phyloP scores from a whole-genome alignment of 92 coral and sea anemone species.

The Parazoanthus darwini region DNA sequence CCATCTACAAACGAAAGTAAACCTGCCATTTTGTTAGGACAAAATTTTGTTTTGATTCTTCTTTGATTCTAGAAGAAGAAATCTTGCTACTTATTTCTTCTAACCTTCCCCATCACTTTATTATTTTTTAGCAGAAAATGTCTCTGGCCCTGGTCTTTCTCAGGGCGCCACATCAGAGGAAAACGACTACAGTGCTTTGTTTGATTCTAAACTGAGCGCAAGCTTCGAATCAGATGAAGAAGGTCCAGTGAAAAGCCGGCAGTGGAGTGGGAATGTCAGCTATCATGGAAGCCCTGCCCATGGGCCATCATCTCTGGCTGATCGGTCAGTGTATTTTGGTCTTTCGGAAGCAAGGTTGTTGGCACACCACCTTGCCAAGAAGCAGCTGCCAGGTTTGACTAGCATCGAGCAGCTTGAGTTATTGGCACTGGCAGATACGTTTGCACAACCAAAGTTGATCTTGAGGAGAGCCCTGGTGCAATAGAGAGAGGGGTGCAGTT shows the following conservation, averaged over 20 bases:
- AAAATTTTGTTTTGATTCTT: not conserved
- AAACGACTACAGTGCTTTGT: conserved; percentile 93
- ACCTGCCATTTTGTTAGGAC: not conserved
- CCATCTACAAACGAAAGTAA: too few species aligned
- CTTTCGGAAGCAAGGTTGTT: conserved; percentile 90
- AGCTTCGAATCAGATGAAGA: conserved; percentile 73
- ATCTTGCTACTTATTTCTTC: not conserved
- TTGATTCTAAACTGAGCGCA: conserved; percentile 56
- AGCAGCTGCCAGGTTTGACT: conserved; percentile 92
- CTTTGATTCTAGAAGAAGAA: not conserved
- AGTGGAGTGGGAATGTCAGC: conserved; percentile 46
- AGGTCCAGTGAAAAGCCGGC: conserved; percentile 39
- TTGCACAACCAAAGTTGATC: conserved; percentile 92
- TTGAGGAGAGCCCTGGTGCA: conserved; percentile 92
- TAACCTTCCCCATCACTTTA: not conserved
- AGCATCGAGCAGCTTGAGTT: conserved; percentile 95
- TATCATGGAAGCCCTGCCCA: conserved; percentile 73
- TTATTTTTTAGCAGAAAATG: conserved; percentile 1
- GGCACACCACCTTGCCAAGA: conserved; percentile 87
- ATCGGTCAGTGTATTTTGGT: conserved; percentile 85
- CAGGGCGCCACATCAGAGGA: conserved; percentile 62
- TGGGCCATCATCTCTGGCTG: conserved; percentile 54
- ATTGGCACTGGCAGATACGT: conserved; percentile 94
- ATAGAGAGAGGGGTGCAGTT: conserved; percentile 95
- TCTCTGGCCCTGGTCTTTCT: not conserved